These are phyloP conservation scores for Dicrurus megarhynchus DNA, from an alignment of 2,113 vertebrate species.

Conservation along the genomic window DNA sequence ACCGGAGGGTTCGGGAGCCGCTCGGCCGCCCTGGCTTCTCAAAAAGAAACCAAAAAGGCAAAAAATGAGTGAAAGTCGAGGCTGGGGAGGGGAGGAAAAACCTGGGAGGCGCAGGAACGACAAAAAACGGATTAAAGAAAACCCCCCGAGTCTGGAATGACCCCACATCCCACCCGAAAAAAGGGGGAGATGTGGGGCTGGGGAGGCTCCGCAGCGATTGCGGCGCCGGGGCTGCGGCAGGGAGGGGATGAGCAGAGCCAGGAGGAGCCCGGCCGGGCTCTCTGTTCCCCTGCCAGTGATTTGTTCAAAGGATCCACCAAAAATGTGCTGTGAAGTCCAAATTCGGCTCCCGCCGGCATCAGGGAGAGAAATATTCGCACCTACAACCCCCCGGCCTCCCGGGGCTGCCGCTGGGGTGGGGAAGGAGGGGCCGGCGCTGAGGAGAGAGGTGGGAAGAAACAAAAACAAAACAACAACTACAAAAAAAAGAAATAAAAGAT, in stretches of 20 bases:
- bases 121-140: rapidly evolving
- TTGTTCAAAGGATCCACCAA: slow-evolving; percentile 23
- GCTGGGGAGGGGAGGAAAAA: not conserved
- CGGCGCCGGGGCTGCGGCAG: not conserved
- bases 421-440: not conserved
- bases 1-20: not conserved
- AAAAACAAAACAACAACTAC: too few relatives aligned
- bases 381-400: not conserved
- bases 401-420: not conserved
- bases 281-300: slow-evolving; percentile 53
- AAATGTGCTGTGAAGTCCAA: not conserved
- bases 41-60: not conserved
- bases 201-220: not conserved
- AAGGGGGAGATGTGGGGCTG: not conserved
- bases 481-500: not conserved
- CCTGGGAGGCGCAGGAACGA: not conserved
- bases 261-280: not conserved
- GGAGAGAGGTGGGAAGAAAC: not conserved
- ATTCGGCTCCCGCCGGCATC: not conserved
- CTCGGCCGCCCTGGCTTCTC: not conserved
- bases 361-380: slow-evolving; percentile 11
- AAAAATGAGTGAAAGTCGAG: not conserved
- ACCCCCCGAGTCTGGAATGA: not conserved
- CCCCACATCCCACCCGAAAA: not conserved
- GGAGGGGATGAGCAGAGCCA: not conserved